Evolutionary conservation across 2,797 vertebrate species (phyloP).

Genomic region (Apogon hyalosoma): DNA sequence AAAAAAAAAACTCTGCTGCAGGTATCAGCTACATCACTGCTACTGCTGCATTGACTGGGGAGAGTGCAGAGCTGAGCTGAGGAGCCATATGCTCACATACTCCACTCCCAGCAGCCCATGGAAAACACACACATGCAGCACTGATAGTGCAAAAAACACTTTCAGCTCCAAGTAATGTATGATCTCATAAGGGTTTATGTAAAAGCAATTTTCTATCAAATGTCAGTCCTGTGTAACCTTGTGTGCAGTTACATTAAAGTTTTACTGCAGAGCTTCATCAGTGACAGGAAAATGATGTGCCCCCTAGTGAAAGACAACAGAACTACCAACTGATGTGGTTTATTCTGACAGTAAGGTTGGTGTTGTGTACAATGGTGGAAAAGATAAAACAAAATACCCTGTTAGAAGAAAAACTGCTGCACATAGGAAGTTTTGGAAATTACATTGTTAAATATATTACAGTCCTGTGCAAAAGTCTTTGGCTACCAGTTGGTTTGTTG

Average conservation of each 20-base stretch:
- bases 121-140: background rate
- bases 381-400: background rate
- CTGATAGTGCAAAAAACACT: background rate
- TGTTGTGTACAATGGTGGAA: background rate
- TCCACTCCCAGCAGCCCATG: constrained; percentile 23
- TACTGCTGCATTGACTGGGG: constrained; percentile 58
- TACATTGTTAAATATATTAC: too few species aligned
- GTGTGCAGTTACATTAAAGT: constrained; percentile 44
- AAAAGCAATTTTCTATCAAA: constrained; percentile 1
- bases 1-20: constrained; percentile 42
- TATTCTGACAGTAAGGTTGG: background rate
- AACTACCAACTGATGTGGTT: constrained; percentile 8
- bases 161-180: too few species aligned
- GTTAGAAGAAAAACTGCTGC: too few species aligned
- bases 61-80: constrained; percentile 50
- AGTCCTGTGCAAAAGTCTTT: too few species aligned
- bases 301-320: constrained; percentile 66
- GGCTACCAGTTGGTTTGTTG: too few species aligned
- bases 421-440: too few species aligned
- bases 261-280: constrained; percentile 70
- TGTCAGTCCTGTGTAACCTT: constrained; percentile 59
- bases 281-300: constrained; percentile 47
- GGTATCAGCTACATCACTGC: constrained; percentile 23
- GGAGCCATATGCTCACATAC: constrained; percentile 24
- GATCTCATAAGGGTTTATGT: too few species aligned